Evolutionary conservation across 2,888 invertebrate genomes (phyloP), one percentile per base, ranked within the genome.

Genomic region (Temnothorax unifasciatus): DNA sequence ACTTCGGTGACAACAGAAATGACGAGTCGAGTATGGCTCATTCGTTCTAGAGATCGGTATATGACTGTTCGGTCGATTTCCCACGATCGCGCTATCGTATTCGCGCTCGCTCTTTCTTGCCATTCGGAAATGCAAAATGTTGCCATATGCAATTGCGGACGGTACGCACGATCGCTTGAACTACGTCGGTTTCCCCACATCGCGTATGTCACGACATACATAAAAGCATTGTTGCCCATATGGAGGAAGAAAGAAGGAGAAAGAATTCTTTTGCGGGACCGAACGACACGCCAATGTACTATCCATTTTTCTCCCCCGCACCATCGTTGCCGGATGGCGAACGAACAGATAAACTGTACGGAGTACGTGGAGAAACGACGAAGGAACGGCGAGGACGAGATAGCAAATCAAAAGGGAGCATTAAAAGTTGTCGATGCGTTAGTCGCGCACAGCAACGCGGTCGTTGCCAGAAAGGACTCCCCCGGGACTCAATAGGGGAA

Each of bases 351-450:
- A 77, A 47, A 50, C n/a, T 34, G 25, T 25, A 75, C 13, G 21
- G 13, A 29, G 18, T 25, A 21, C 41, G 59, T 21, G 18, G 29
- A 29, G 44, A 18, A 18, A 38, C 11, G 47, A 61, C 76, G 59
- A 68, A 79, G 73, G 64, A 85, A 76, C 47, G 77, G 50, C 52
- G 50, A 63, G 69, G 76, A 66, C 83, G 81, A 84, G 82, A 89
- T 82, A 83, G 87, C 85, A 89, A 92, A 91, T 92, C 90, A 92
- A 91, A 92, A 89, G 90, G 89, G 90, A 90, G 88, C 92, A 91
- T 92, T 92, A 93, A 93, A 92, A 93, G 92, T 90, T 91, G 92
- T 91, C 92, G 92, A 93, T 93, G 92, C 90, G 88, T 90, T 89
- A 87, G 90, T 87, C 85, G 84, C 71, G 84, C 89, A 69, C 84